A percentile compares a stretch with the other conserved stretches of the same genome.
These are phyloP conservation scores for Camponotus vicinus DNA, from an alignment of 1,140 invertebrate genomes.

Conservation along the genomic window DNA sequence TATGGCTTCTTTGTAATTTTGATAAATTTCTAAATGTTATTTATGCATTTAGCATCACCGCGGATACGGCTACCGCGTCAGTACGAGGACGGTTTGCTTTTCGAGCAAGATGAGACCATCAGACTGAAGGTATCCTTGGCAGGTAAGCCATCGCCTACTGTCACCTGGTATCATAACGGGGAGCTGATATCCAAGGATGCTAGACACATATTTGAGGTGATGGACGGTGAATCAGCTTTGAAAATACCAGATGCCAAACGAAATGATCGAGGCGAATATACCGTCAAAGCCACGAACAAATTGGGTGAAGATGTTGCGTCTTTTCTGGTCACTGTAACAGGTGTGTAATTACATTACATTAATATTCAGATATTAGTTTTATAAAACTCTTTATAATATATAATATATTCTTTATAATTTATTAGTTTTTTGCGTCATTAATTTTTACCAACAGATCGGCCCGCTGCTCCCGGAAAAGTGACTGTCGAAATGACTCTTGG, in stretches of 20 bases:
- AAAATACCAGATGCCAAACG: conserved; percentile 91
- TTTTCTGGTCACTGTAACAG: conserved; percentile 95
- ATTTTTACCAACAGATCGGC: conserved; percentile 88
- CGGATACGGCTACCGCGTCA: conserved; percentile 92
- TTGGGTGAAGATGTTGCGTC: conserved; percentile 93
- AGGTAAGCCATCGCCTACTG: conserved; percentile 93
- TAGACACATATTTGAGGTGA: conserved; percentile 90
- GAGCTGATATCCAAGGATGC: conserved; percentile 88
- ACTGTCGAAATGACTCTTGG: conserved; percentile 91
- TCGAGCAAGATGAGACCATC: conserved; percentile 95
- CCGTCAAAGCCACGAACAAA: conserved; percentile 92
- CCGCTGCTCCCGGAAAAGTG: conserved; percentile 93
- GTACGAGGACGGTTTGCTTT: conserved; percentile 95
- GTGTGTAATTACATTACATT: conserved; percentile 80
- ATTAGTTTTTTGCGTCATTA: not conserved
- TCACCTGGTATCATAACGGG: conserved; percentile 96
- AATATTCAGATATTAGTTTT: not conserved
- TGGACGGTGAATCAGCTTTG: conserved; percentile 90
- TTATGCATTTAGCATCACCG: conserved; percentile 89
- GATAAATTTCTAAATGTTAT: not conserved
- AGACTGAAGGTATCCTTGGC: conserved; percentile 95
- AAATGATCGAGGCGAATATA: conserved; percentile 95
- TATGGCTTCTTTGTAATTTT: not conserved
- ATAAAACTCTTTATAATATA: conserved; percentile 15
- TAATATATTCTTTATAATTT: not conserved